Evolutionary conservation across 1,140 invertebrate genomes (phyloP), one percentile per base, ranked within the genome.

Genomic region (Zophobas atratus): DNA sequence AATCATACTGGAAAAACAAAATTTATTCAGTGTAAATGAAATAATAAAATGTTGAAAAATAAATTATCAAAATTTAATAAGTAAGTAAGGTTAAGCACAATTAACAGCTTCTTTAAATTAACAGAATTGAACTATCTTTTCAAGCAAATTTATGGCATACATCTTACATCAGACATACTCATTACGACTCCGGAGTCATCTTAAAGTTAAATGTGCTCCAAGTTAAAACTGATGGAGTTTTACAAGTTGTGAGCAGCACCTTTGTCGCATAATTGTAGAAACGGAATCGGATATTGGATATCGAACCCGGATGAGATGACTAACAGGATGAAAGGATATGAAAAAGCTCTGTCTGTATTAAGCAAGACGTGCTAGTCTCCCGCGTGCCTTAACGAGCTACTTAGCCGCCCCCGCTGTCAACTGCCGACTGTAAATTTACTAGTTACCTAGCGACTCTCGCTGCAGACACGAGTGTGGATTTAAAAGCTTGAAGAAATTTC

Each of bases 321-420:
- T 63, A 77, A 56, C 71, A 63, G 60, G 46, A 53, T 67, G 39
- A 72, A 60, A 63, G 67, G 77, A 75, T 78, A 78, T 78, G 77
- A 78, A 75, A 75, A 75, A 78, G 77, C 55, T 39, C 48, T 56
- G 49, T 72, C 70, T 53, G 72, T 78, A 73, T 75, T 75, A 67
- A 39, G 34, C 70, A 75, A 70, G 46, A 77, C 46, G 35, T 63
- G 49, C 38, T 53, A 76, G 74, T 79, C 78, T 72, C 78, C 74
- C 51, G 78, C 75, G 78, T 79, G 67, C 76, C 78, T 76, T 79
- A 77, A 79, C 78, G 75, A 79, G 78, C 78, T 79, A 79, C 71
- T 79, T 79, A 79, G 78, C 75, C 78, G 75, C 78, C 67, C 63
- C 49, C 46, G 70, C 67, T 79, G 77, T 79, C 77, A 78, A 78